Percentiles rank a stretch among this genome's conserved stretches.
Conservation (phyloP, 1,140 invertebrate genomes). For the Pissodes strobi region DNA sequence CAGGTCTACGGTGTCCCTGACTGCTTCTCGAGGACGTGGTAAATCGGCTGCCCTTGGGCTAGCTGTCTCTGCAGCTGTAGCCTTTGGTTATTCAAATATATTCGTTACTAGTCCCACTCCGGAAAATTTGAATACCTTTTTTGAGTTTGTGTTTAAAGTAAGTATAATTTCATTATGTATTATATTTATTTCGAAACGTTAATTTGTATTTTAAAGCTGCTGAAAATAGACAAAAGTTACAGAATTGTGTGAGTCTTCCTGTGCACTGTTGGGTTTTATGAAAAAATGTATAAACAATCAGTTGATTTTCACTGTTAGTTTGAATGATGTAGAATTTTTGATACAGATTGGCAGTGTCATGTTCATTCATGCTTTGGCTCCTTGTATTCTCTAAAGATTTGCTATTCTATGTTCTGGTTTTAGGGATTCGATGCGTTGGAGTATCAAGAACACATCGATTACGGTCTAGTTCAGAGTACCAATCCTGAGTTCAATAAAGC, state of each 20-base stretch:
- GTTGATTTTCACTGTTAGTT: too few relatives aligned
- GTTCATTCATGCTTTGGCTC: too few relatives aligned
- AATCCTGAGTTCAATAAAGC: conserved; percentile 98
- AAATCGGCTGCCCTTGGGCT: conserved; percentile 98
- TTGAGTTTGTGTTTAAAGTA: conserved; percentile 94
- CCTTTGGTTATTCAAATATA: conserved; percentile 95
- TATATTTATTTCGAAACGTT: background rate
- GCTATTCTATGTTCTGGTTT: too few relatives aligned
- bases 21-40: conserved; percentile 94
- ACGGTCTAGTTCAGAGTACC: conserved; percentile 92
- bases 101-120: conserved; percentile 98
- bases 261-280: too few relatives aligned
- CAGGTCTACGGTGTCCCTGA: conserved; percentile 90
- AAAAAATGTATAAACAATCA: too few relatives aligned
- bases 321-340: too few relatives aligned
- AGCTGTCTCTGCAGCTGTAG: conserved; percentile 82
- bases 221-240: too few relatives aligned
- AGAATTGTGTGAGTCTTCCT: too few relatives aligned
- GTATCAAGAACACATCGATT: conserved; percentile 97
- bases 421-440: conserved; percentile 88
- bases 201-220: too few relatives aligned
- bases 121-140: conserved; percentile 97
- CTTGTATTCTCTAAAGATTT: too few relatives aligned
- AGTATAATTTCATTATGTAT: background rate
- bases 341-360: too few relatives aligned